Base-by-base conservation (phyloP, 2,113 vertebrate genomes). In the Perccottus glenii region DNA sequence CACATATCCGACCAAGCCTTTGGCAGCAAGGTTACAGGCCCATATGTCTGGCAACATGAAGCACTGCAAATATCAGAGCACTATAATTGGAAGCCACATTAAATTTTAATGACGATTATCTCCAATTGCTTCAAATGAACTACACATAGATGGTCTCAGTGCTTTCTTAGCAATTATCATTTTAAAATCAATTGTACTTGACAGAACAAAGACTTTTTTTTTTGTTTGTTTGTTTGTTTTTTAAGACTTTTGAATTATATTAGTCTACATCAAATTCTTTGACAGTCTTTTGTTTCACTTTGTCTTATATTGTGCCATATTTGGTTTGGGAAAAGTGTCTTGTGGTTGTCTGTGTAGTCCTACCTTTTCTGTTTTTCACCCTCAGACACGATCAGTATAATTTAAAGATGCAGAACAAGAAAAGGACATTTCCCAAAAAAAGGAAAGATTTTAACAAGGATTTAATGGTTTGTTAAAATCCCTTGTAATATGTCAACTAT, bases 71-170 rank as follows among this genome's bases (percentile, higher is more conserved):
- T 67, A 78, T 76, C 60, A 48, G 58, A 67, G 64, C 0, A 2
- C 19, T 73, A 11, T 77, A 62, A 79, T 70, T 73, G 52, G 65
- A 70, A 46, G 58, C 43, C 56, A 69, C 59, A 78, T 68, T 60
- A 56, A 40, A 67, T 64, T 66, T 50, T 50, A 63, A 63, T 60
- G 60, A 52, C 38, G 43, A 40, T 55, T 43, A 55, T 65, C 49
- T 35, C 14, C 62, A 59, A 78, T 56, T 51, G 15, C 56, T 66
- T 53, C 44, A 47, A 14, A 60, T 47, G 57, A 35, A 36, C 15
- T 43, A 40, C 56, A 42, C 64, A 53, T 52, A 64, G 52, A 57
- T 67, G 59, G 51, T 6, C 48, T 43, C 38, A 16, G 15, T 32
- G 56, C 11, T 64, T 27, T 64, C 36, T 51, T 14, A 10, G 43